phyloP scores from a whole-genome alignment of 2,113 vertebrate species.

The Bufo gargarizans region DNA sequence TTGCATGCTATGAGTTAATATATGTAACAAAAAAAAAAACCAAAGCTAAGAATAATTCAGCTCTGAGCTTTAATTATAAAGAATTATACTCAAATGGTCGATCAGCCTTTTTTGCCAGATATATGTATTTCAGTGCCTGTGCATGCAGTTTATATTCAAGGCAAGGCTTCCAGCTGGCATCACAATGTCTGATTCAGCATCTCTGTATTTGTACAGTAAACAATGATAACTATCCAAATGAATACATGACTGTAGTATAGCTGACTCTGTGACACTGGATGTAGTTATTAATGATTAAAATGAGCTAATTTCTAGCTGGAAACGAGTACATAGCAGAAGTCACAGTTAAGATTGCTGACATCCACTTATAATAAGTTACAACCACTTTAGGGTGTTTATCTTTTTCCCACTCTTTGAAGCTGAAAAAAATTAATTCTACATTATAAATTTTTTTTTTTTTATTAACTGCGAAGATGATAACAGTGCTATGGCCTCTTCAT shows the following conservation, averaged over 20 bases:
- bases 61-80: conserved; percentile 55
- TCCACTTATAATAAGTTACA: conserved; percentile 19
- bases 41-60: conserved; percentile 38
- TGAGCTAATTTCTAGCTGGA: not conserved
- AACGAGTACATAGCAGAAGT: conserved; percentile 14
- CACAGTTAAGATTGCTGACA: conserved; percentile 17
- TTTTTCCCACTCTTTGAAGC: not conserved
- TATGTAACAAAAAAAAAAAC: not conserved
- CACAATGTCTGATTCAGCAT: conserved; percentile 52
- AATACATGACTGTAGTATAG: conserved; percentile 42
- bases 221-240: conserved; percentile 38
- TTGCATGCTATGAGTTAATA: conserved; percentile 45
- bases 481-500: too few species aligned
- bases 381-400: not conserved
- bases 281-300: conserved; percentile 37
- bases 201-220: conserved; percentile 42
- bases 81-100: conserved; percentile 53
- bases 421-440: not conserved
- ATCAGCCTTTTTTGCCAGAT: conserved; percentile 38
- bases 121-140: conserved; percentile 40
- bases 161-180: conserved; percentile 49
- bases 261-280: conserved; percentile 45
- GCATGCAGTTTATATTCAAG: conserved; percentile 37
- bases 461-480: not conserved
- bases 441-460: not conserved